Evolutionary conservation across 2,797 vertebrate genomes (phyloP), one percentile per base, ranked within the genome.

Genomic region (Todus mexicanus): DNA sequence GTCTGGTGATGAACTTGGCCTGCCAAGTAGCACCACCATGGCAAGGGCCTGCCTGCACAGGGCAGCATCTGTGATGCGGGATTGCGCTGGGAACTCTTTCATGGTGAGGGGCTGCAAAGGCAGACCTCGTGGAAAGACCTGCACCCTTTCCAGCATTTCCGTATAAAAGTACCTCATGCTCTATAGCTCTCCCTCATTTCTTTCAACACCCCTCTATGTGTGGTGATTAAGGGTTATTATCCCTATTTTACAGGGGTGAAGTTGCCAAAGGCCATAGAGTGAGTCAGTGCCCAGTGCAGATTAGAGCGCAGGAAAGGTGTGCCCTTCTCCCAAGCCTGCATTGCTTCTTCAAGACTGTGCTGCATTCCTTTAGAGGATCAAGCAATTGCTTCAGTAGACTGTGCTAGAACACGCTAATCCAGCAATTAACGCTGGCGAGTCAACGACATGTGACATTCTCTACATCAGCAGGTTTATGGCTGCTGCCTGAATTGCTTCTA

Each of bases 181-280:
- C 92, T 80, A 54, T 11, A 90, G 69, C 37, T 84, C 68, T 40
- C 77, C 45, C 21, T 65, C 60, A 21, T 16, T 84, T 68, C 72
- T 77, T 53, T 57, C 57, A 93, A 51, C 38, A 69, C 50, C 23
- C 25, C 27, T 87, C 35, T 29, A 6, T 4, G 16, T 51, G 81
- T 65, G 38, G 38, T 87, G 72, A 95, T 94, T 87, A 92, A 87
- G 80, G 77, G 27, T 88, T 82, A 93, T 95, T 95, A 95, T 92
- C 78, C 35, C 69, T 74, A 83, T 93, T 94, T 90, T 76, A 69
- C 23, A 93, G 78, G 87, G 93, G 68, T 93, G 86, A 96, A 95
- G 29, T 82, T 90, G 91, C 90, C 92, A 94, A 92, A 87, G 94
- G 90, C 91, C 71, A 93, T 53, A 50, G 26, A 77, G 25, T 92